Conservation (phyloP, 2,888 invertebrate genomes). For the Pristionchus fissidentatus region DNA sequence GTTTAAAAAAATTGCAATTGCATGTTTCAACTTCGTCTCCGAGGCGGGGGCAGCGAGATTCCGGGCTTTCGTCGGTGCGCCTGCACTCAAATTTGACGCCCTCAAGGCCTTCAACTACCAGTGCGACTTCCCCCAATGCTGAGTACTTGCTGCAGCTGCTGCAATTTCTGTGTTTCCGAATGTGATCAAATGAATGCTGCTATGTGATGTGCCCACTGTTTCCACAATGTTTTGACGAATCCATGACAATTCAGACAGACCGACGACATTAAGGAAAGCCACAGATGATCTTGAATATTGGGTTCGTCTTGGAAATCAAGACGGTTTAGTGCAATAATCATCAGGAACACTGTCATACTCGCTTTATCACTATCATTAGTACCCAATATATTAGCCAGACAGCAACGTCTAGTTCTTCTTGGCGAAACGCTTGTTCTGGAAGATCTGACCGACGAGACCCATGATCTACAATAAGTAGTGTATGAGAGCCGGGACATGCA, state of each 20-base stretch:
- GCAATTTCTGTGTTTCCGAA: background rate
- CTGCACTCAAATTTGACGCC: background rate
- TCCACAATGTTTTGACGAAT: too few relatives aligned
- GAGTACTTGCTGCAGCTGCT: background rate
- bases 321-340: too few relatives aligned
- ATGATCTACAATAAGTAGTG: background rate
- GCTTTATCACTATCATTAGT: conserved; percentile 18
- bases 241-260: too few relatives aligned
- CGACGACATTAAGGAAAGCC: too few relatives aligned
- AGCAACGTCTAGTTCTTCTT: conserved; percentile 4
- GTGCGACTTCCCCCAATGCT: conserved; percentile 11
- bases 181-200: background rate
- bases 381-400: background rate
- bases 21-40: background rate
- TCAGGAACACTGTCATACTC: background rate
- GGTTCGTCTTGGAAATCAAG: too few relatives aligned
- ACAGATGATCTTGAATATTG: too few relatives aligned
- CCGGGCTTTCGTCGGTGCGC: background rate
- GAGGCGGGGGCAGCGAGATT: background rate
- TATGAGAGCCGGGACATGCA: background rate
- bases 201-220: too few relatives aligned
- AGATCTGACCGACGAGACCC: conserved; percentile 22
- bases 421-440: conserved; percentile 43
- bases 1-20: background rate
- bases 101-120: conserved; percentile 23